Evolutionary conservation across 37 sponge, comb jelly and placozoan species (phyloP).

Genomic region (Beroe ovata): DNA sequence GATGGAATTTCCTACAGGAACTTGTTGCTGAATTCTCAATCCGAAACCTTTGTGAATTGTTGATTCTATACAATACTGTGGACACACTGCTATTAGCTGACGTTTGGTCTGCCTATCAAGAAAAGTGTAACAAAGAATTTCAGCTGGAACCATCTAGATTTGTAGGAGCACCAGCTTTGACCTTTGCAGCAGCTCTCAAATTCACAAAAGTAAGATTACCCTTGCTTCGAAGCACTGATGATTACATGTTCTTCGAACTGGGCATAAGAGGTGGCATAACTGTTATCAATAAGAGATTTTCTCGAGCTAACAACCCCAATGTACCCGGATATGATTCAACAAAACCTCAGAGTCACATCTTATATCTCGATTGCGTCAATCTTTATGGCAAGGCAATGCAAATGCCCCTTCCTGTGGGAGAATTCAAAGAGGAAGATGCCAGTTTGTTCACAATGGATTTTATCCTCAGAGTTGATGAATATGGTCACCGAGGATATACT

Average conservation of each 20-base stretch:
- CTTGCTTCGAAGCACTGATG: neutral
- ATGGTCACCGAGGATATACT: neutral
- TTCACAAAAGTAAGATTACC: neutral
- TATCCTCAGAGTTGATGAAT: neutral
- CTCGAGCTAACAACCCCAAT: neutral
- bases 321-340: neutral
- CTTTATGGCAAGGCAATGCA: conserved; percentile 11
- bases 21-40: neutral
- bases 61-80: neutral
- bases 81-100: neutral
- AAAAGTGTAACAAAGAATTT: neutral
- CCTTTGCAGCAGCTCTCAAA: neutral
- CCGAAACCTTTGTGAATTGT: neutral
- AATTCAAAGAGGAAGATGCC: neutral
- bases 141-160: neutral
- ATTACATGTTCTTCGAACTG: neutral
- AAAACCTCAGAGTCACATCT: neutral
- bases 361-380: neutral
- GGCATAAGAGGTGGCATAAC: neutral
- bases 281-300: neutral
- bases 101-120: neutral
- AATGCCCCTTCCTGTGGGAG: neutral
- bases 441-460: neutral
- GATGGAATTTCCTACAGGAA: neutral
- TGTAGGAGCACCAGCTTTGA: neutral